These are phyloP conservation scores for Hemitrygon akajei DNA, from an alignment of 2,797 vertebrate genomes.

Conservation along the genomic window DNA sequence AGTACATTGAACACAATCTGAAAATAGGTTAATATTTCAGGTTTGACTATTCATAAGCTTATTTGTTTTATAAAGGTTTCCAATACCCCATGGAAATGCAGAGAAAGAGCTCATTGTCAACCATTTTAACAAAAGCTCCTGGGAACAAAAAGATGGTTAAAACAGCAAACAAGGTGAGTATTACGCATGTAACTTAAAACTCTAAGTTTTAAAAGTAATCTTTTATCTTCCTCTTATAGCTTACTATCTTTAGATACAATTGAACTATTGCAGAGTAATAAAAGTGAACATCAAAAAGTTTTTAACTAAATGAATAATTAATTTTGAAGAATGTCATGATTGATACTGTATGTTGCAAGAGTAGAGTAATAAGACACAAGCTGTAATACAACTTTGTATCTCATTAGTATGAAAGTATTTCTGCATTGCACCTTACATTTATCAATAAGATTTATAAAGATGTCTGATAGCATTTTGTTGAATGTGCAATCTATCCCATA, in stretches of 20 bases:
- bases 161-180: conserved; percentile 12
- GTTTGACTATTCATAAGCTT: not conserved
- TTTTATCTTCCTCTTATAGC: not conserved
- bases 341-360: no score
- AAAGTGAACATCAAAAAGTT: not conserved
- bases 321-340: conserved; percentile 9
- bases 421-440: not conserved
- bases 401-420: conserved; percentile 32
- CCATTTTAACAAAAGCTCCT: conserved; percentile 24
- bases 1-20: not conserved
- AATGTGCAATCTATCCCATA: not conserved
- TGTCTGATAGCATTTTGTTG: not conserved
- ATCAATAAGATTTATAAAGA: conserved; percentile 25
- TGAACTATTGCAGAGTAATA: not conserved
- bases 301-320: not conserved
- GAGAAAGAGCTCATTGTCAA: not conserved
- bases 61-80: conserved; percentile 27
- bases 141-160: not conserved
- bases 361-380: no score
- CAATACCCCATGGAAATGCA: not conserved
- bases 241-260: not conserved
- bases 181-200: not conserved
- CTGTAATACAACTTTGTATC: conserved; percentile 27
- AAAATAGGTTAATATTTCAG: not conserved
- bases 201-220: not conserved